Percentiles rank a stretch among this genome's conserved stretches.
Evolutionary conservation across 2,888 invertebrate genomes (phyloP).

Genomic region (Cryptosula pallasiana): DNA sequence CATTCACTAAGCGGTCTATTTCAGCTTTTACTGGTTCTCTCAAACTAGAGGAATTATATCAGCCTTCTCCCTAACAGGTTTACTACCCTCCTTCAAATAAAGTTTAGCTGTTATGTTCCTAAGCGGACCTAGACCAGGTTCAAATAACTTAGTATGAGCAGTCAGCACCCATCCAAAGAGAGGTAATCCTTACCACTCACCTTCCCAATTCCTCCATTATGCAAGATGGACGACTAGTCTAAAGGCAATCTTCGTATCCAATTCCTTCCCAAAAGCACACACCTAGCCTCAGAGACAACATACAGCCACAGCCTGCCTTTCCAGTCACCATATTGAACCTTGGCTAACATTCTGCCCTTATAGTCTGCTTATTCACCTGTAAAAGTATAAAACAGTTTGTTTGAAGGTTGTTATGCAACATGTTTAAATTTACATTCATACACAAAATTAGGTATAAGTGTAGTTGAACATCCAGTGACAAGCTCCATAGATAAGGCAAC

Average conservation of each 20-base stretch:
- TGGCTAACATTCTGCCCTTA: neutral
- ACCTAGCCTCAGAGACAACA: neutral
- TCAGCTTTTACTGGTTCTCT: neutral
- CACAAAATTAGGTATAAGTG: neutral
- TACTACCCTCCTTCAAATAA: neutral
- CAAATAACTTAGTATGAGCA: neutral
- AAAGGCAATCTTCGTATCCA: neutral
- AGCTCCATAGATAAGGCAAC: constrained; percentile 25
- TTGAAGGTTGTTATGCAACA: neutral
- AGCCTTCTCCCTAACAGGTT: neutral
- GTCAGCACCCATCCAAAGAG: neutral
- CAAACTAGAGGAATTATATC: neutral
- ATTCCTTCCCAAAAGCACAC: neutral
- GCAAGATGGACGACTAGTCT: neutral
- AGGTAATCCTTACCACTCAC: neutral
- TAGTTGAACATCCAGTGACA: neutral
- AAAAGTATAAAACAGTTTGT: too few relatives aligned
- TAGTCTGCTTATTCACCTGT: neutral
- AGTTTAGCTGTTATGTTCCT: neutral
- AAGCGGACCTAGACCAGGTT: neutral
- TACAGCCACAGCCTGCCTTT: neutral
- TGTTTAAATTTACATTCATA: neutral
- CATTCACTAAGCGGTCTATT: neutral
- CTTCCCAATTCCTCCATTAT: neutral
- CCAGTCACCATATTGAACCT: neutral